Base-by-base conservation (phyloP, 2,797 vertebrate genomes). In the Thamnophis elegans region DNA sequence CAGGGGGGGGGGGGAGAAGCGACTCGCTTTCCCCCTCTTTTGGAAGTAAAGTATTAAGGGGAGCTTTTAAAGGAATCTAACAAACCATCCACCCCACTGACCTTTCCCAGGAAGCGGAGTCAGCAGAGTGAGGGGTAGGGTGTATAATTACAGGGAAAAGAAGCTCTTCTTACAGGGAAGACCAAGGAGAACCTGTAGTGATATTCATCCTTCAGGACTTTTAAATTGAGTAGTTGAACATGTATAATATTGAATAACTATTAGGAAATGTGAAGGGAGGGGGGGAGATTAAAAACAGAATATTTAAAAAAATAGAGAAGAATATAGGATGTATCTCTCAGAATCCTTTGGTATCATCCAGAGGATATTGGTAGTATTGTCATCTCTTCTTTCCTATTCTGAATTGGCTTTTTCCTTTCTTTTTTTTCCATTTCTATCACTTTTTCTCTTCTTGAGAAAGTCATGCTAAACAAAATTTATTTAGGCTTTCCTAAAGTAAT, bases 401-500 rank as follows among this genome's bases (percentile, higher is more conserved):
- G 53, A 36, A 9, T 1, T 25, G 51, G 5, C 42, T 16, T 85
- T 90, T 87, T 82, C 1, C 8, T 92, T 18, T 58, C 78, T 92
- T 92, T 5, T 13, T 5, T 13, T 5, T 5, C 47, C 86, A 25
- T 58, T 32, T 22, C 55, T 25, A 20, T 62, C 12, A 55, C 2
- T 22, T 14, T 54, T 32, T 89, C 60, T 16, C n/a, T 12, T 47
- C 36, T 32, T 86, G 82, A 10, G 51, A 82, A 95, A 96, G 93
- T 97, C 96, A 85, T 62, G 88, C 8, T 28, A 14, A 54, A 62
- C 54, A 65, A 82, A 65, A 55, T 90, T 87, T 91, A 93, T 94
- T 47, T 96, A 25, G 22, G 32, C 92, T 94, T 90, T 14, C 93
- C 95, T 94, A 93, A 86, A 91, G 95, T 92, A 92, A 91, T 93